Base-by-base conservation (phyloP, 2,888 invertebrate genomes). In the Drosophila mayaguana region DNA sequence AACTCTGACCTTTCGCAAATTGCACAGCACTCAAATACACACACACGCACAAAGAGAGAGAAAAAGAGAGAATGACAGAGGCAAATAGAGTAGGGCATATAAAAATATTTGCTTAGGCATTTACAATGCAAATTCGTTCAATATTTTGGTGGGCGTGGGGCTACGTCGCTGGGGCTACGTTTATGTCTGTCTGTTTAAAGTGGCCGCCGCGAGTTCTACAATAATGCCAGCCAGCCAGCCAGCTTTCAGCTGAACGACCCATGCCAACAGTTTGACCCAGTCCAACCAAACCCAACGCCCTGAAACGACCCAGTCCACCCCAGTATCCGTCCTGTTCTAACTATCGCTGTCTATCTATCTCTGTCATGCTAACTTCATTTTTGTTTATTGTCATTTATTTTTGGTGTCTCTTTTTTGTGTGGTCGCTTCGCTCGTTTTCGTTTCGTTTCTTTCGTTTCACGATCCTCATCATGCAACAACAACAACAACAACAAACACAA, bases 291-390 rank as follows among this genome's bases (percentile, higher is more conserved):
- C 36, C 51, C 20, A 20, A 12, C 32, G 36, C 36, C 14, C 36
- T 14, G 16, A 38, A 38, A 14, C 5, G 36, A 38, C 14, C 36
- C 36, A 6, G 14, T 14, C 5, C 14, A 14, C 14, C 14, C 28
- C 40, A n/a, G 14, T 53, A 28, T 40, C 64, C 59, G 25, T 38
- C 61, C 63, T 53, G 48, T 65, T 80, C 73, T 76, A 81, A 80
- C 80, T 86, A 78, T 79, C 80, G 68, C 74, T 81, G 55, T 84
- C 69, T 79, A 73, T 81, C 83, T 80, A 75, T 88, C 80, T 89
- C 73, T 89, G 71, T 88, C 90, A 85, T 80, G 89, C 89, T 91
- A 91, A 89, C 79, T 90, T 89, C 80, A 87, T 91, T 90, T 87
- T 80, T 76, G 78, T 90, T 91, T 84, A 84, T 89, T 87, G 84